Base-by-base conservation (phyloP, 1,140 invertebrate genomes). In the Drosophila kepulauana region DNA sequence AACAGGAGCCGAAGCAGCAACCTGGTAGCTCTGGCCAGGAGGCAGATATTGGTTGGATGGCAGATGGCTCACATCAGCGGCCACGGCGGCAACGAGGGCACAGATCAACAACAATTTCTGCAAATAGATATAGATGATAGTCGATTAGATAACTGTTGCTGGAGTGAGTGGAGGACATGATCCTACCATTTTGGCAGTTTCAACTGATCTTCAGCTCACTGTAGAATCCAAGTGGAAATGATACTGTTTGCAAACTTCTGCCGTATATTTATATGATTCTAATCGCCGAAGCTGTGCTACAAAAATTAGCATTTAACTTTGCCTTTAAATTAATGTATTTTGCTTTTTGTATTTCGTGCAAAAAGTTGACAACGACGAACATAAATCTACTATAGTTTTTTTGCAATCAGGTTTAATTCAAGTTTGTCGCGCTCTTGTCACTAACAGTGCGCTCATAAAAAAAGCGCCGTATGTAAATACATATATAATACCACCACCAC, bases 181-280 rank as follows among this genome's bases (percentile, higher is more conserved):
- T 48, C 5, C 3, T 91, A 91, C 89, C 89, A 91, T 91, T 79
- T 78, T 91, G 78, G 71, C 80, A 58, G 78, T 56, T 88, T 79
- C 72, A 64, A 78, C 75, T 82, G 75, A 46, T 76, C 68, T 88
- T 81, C 88, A 86, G 79, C 78, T 79, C 61, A 76, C 56, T 75
- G 74, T 75, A 91, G 89, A 78, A 82, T 86, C 75, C 79, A 89
- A 91, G 58, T 78, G 82, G 82, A 89, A 91, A 79, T 91, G 89
- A 91, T 91, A 66, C 79, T 79, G 63, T 78, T 51, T 16, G 46
- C 61, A 57, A 57, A 41, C 16, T 77, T 90, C 54, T 70, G 68
- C 30, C 59, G 72, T 56, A 82, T 90, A 84, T 90, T 90, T 90
- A 90, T 90, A 90, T 90, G 87, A 82, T 90, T 91, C 82, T 90